A percentile compares a stretch with the other conserved stretches of the same genome.
Conservation (phyloP, 2,888 invertebrate genomes). For the Drosophila rellima region DNA sequence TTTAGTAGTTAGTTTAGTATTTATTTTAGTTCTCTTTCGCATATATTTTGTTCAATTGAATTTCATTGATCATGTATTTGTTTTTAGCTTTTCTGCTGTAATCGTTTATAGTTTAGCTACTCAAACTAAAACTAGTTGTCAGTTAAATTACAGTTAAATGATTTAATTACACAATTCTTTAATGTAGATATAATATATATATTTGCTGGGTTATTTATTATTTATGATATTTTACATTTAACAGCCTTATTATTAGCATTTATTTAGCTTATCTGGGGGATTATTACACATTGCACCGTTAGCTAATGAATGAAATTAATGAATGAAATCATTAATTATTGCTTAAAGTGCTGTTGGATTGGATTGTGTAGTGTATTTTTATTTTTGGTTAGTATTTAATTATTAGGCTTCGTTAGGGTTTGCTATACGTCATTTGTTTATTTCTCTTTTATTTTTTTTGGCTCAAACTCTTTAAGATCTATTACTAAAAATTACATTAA, state of each 20-base stretch:
- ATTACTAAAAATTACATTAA: conserved; percentile 56
- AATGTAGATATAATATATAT: conserved; percentile 44
- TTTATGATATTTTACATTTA: conserved; percentile 84
- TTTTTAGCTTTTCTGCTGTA: conserved; percentile 21
- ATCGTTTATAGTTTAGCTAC: conserved; percentile 62
- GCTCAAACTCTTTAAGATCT: conserved; percentile 55
- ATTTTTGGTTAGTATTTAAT: conserved; percentile 22
- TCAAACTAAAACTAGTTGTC: conserved; percentile 72
- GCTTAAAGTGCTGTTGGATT: conserved; percentile 56
- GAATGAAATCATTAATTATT: conserved; percentile 28
- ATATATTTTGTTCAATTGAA: conserved; percentile 66
- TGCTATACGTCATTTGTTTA: conserved; percentile 31
- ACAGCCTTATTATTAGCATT: conserved; percentile 85
- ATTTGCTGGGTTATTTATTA: conserved; percentile 53
- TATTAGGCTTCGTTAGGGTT: conserved; percentile 56
- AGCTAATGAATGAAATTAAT: conserved; percentile 47
- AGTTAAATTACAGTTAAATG: conserved; percentile 75
- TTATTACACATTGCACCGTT: conserved; percentile 62
- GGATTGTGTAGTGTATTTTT: conserved; percentile 34
- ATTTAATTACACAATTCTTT: conserved; percentile 75
- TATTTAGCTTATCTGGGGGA: conserved; percentile 71
- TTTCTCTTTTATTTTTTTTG: conserved; percentile 39
- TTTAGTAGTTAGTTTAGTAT: conserved; percentile 58
- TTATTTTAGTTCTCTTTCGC: conserved; percentile 62
- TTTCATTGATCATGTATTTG: conserved; percentile 63